phyloP scores from a whole-genome alignment of 92 coral and sea anemone genomes.

The Galaxea fascicularis region DNA sequence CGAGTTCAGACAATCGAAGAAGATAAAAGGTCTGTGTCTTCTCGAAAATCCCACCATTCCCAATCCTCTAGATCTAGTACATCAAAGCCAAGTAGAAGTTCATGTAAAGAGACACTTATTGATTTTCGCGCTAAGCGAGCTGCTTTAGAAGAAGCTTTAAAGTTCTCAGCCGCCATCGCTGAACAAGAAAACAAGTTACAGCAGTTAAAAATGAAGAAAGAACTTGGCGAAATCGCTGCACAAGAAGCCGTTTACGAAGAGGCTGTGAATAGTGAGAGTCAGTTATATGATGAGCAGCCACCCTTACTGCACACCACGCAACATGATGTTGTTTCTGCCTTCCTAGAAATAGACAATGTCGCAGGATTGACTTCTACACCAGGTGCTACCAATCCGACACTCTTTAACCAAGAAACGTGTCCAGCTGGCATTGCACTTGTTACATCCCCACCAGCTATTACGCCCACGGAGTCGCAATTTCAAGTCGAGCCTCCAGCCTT shows the following conservation, averaged over 20 bases:
- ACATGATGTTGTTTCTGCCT: not conserved
- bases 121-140: not conserved
- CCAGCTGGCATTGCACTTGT: not conserved
- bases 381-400: not conserved
- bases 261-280: conserved; percentile 1
- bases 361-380: not conserved
- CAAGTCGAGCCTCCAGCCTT: not conserved
- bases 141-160: conserved; percentile 27
- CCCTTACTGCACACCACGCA: not conserved
- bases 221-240: conserved; percentile 28
- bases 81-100: conserved; percentile 15
- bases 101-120: conserved; percentile 18
- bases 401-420: not conserved
- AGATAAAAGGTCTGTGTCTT: conserved; percentile 6
- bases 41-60: conserved; percentile 31
- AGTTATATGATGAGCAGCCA: not conserved
- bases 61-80: not conserved
- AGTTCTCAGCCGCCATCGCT: conserved; percentile 36
- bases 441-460: not conserved
- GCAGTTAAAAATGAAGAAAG: conserved; percentile 32
- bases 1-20: conserved; percentile 31
- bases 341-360: not conserved
- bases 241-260: conserved; percentile 24
- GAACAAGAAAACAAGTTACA: conserved; percentile 17
- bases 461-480: not conserved